Evolutionary conservation across 2,113 vertebrate species (phyloP), one percentile per base, ranked within the genome.

Genomic region (Sula dactylatra): DNA sequence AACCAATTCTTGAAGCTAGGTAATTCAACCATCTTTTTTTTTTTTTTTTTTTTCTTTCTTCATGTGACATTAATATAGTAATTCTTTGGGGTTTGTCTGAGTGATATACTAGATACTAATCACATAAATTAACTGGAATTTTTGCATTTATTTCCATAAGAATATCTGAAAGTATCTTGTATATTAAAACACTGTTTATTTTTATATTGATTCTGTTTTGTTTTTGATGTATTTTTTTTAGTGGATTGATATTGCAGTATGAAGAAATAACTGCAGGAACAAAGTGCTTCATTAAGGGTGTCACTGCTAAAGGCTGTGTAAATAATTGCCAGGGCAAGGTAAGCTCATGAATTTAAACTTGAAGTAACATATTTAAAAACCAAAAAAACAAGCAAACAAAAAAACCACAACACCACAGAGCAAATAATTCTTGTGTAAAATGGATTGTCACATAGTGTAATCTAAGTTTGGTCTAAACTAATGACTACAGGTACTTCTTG

Each of bases 271-370:
- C 91, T 72, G 91, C 54, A 66, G 98, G 97, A 97, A 44, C 94
- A 22, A 98, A 58, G 32, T 98, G 98, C 77, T 42, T 92, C 89
- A 99, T 99, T 96, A 98, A 96, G 91, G 97, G 97, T 81, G 98
- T 99, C 77, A 98, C 72, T 97, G 99, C 98, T 64, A 98, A 42
- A 84, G 99, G 99, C 81, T 95, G 86, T 96, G 29, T 99, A 83
- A 98, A 96, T 88, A 98, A 88, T 96, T 98, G 96, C 97, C 98
- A 98, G 71, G 98, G 98, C 89, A 99, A 99, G 99, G 99, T 99
- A 95, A 86, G 98, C 65, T 86, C n/a, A 85, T 44, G 50, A 49
- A 73, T 62, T 72, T 93, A 91, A 70, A 81, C 58, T 26, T 95
- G n/a, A 74, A 90, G 21, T 38, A 91, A 44, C 38, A 18, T 40